These are phyloP conservation scores for Xylocampa areola DNA, from an alignment of 2,888 invertebrate species.

Conservation along the genomic window DNA sequence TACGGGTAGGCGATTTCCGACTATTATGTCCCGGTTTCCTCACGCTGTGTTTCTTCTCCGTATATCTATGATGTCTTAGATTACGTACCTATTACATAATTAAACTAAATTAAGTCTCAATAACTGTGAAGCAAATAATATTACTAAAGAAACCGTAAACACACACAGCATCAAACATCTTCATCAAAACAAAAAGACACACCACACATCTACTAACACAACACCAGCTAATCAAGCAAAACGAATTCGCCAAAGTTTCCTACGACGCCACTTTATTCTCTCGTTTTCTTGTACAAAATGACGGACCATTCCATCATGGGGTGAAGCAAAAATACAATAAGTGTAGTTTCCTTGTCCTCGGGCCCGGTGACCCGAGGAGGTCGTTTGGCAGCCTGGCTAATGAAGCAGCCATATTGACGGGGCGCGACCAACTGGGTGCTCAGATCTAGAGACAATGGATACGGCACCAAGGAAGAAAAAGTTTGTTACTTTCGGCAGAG, in stretches of 20 bases:
- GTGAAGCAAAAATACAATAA: slow-evolving; percentile 69
- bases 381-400: slow-evolving; percentile 82
- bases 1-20: no score
- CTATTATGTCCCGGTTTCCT: no score
- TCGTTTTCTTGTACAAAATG: slow-evolving; percentile 78
- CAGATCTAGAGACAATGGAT: slow-evolving; percentile 54
- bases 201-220: slow-evolving; percentile 18
- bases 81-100: no score
- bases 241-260: slow-evolving; percentile 55
- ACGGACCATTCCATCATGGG: slow-evolving; percentile 77
- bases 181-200: slow-evolving; percentile 31
- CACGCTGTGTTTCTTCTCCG: no score
- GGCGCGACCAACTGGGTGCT: slow-evolving; percentile 71
- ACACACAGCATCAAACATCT: neutral
- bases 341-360: slow-evolving; percentile 73
- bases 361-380: slow-evolving; percentile 62
- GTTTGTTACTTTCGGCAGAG: no score
- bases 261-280: slow-evolving; percentile 67
- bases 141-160: neutral
- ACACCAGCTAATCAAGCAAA: slow-evolving; percentile 60
- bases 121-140: neutral
- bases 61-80: no score
- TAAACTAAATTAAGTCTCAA: no score
- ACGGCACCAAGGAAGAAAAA: slow-evolving; percentile 9
- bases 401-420: slow-evolving; percentile 85